A percentile compares a stretch with the other conserved stretches of the same genome.
Conservation (phyloP, 2,113 vertebrate species). For the Ptilorrhoa leucosticta region DNA sequence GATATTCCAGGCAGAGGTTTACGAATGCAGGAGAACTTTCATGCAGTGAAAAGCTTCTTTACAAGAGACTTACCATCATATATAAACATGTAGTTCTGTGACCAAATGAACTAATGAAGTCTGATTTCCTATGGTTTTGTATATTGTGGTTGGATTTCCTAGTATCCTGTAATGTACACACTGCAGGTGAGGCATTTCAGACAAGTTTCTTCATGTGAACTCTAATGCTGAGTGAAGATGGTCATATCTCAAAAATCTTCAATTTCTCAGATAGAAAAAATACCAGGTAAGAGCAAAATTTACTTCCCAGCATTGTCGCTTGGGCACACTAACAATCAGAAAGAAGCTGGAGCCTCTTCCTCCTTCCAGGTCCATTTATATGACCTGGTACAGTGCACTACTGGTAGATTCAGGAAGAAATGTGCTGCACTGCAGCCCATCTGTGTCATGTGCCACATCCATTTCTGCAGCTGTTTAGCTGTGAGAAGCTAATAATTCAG, state of each 20-base stretch:
- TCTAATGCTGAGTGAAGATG: background rate
- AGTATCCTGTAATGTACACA: background rate
- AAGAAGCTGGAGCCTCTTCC: background rate
- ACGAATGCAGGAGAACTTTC: background rate
- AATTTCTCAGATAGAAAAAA: background rate
- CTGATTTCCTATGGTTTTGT: background rate
- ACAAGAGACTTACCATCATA: background rate
- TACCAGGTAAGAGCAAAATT: background rate
- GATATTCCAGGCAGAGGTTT: background rate
- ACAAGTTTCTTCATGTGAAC: background rate
- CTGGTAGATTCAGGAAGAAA: background rate
- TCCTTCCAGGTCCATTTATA: background rate
- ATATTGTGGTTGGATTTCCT: background rate
- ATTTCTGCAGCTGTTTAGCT: background rate
- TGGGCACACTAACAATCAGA: background rate
- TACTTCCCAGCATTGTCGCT: background rate
- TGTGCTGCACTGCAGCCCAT: background rate
- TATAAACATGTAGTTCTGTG: background rate
- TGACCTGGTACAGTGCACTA: background rate
- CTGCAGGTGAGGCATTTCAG: background rate
- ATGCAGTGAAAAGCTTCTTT: background rate
- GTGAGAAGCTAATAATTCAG: background rate
- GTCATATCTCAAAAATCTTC: background rate
- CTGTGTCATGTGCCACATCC: background rate
- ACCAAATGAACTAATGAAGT: background rate